Base-by-base conservation (phyloP, 2,888 invertebrate species). In the Drosophila kambysellisi region DNA sequence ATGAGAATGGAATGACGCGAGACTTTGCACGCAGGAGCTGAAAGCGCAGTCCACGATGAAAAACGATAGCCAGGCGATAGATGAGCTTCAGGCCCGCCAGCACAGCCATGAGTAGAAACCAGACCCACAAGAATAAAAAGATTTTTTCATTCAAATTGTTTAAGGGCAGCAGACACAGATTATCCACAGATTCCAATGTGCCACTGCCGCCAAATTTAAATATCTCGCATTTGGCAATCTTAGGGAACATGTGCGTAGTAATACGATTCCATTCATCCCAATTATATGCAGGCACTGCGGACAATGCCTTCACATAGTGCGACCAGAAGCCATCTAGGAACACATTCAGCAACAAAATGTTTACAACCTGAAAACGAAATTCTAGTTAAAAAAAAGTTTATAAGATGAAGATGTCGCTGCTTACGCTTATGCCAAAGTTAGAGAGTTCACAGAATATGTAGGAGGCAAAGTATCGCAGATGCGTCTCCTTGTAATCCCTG, bases 141-240 rank as follows among this genome's bases (percentile, higher is more conserved):
- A 97, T 95, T 91, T 97, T 97, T 89, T 97, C 97, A 89, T 97
- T 97, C 51, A 97, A 94, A 77, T 96, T 95, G 88, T 97, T 97
- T 11, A 97, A 88, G 0, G 97, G 96, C 17, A 97, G 93, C n/a
- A 97, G 94, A 82, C 97, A 97, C 0, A 97, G 93, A 35, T 81
- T 97, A 91, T 98, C 98, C 92, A 96, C 96, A 74, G 95, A 95
- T 93, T 97, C 96, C 54, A 96, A 95, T 2, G 96, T 95, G 0
- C 98, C 98, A 6, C 97, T 96, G 2, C 96, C 95, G 93, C 98
- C 98, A 93, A 95, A 98, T 91, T 97, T 97, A 93, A 96, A 95
- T 94, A 98, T 97, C 60, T 95, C 95, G 92, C 98, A 98, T 93
- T 98, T 98, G n/a, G 98, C 97, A 60, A 97, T 95, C 95, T 96